These are phyloP conservation scores for Tachuris rubrigastra DNA, from an alignment of 2,113 vertebrate species.

Conservation along the genomic window DNA sequence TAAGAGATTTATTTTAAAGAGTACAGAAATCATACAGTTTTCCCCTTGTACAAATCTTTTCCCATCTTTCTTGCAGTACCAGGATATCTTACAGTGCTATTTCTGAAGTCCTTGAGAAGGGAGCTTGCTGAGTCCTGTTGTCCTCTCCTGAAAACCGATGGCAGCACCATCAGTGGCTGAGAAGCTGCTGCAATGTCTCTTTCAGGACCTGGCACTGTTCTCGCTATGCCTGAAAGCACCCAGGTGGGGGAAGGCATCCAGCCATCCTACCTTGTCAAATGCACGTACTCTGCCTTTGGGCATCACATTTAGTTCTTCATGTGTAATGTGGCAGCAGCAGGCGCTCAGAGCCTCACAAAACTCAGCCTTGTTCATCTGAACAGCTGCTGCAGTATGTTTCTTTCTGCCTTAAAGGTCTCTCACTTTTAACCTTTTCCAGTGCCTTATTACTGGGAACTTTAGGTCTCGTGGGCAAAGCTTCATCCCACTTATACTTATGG, in stretches of 20 bases:
- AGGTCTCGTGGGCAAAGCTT: background rate
- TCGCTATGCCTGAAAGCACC: background rate
- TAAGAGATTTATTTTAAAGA: background rate
- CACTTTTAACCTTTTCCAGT: background rate
- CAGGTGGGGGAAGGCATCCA: background rate
- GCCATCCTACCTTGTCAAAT: background rate
- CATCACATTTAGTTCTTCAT: background rate
- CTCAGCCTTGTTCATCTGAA: background rate
- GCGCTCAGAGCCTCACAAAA: background rate
- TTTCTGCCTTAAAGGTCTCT: background rate
- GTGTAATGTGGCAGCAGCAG: rapidly evolving
- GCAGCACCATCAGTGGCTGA: background rate
- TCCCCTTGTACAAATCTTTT: background rate
- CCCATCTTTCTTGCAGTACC: background rate
- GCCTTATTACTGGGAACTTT: background rate
- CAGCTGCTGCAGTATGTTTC: background rate
- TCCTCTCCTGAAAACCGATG: background rate
- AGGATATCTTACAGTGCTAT: background rate
- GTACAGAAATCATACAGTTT: background rate
- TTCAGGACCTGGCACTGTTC: background rate
- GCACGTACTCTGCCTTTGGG: background rate
- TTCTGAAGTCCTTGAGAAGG: background rate
- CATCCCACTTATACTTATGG: constrained; percentile 19
- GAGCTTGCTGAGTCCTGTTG: rapidly evolving
- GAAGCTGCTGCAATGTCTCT: background rate